Evolutionary conservation across 2,888 invertebrate species (phyloP), one percentile per base, ranked within the genome.

Genomic region (Ophioninae sp.): DNA sequence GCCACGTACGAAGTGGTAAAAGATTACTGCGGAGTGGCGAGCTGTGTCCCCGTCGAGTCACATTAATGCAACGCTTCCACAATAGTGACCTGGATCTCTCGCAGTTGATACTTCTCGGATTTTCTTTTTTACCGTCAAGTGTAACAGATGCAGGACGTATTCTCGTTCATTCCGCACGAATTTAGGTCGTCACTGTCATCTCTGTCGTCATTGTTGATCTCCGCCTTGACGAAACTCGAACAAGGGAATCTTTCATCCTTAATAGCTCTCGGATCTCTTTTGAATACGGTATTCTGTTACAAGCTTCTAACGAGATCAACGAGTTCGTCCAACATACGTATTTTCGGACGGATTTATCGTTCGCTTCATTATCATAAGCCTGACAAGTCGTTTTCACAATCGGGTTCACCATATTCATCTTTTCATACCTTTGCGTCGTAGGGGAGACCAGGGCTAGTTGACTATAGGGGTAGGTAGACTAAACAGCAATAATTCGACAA

Each of bases 271-370:
- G 59, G 41, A n/a, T 10, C 37, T 71, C 17, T 71, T 78, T 37
- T 56, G n/a, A 23, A 63, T 64, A 63, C 13, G 13, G 13, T 1
- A 44, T 7, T 44, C 39, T 23, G 56, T 63, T 30, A 39, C 39
- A 30, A 23, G 67, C 30, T 58, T 78, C 56, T 69, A 69, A 56
- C 69, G 67, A 79, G 79, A 72, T 79, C 67, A 72, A 67, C 69
- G 69, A 69, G 78, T 30, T 22, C 13, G n/a, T n/a, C n/a, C n/a
- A 1, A 44, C 44, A 13, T 13, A 44, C 22, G 20, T 58, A 56
- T 58, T 77, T 81, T 76, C 81, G 76, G 59, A 72, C 76, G 72
- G 44, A 81, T 81, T 77, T 76, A 77, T 75, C 76, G 30, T 59
- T 67, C 75, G 44, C 23, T 17, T 65, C 69, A 77, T 81, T 72